These are phyloP conservation scores for Iselma pallidipennis DNA, from an alignment of 2,888 invertebrate species.

Conservation along the genomic window DNA sequence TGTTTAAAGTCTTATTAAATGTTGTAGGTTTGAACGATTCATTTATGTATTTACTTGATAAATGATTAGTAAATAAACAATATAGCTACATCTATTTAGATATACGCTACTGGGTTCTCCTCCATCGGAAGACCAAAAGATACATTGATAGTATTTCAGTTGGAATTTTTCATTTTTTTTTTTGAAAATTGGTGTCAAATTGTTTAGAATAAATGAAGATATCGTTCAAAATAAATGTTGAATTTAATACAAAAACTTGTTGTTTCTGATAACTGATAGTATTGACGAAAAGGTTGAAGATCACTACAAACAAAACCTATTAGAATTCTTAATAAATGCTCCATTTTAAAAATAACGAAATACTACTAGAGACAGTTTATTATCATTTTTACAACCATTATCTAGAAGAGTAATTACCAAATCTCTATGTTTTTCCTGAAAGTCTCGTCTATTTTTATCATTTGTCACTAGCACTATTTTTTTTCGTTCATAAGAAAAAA, in stretches of 20 bases:
- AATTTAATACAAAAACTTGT: not conserved
- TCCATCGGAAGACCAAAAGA: no score
- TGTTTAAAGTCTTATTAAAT: constrained; percentile 19
- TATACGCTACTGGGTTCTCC: no score
- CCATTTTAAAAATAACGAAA: not conserved
- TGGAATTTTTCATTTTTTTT: no score
- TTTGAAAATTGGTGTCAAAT: not conserved
- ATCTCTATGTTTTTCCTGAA: not conserved
- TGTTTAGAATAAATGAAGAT: not conserved
- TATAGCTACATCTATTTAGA: not conserved
- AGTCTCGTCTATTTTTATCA: not conserved
- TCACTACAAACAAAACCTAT: not conserved
- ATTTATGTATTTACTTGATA: constrained; percentile 16
- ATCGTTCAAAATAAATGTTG: not conserved
- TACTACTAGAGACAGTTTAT: not conserved
- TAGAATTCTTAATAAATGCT: not conserved
- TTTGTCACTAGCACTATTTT: no score
- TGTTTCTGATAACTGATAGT: not conserved
- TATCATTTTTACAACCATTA: no score
- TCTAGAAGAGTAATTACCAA: not conserved
- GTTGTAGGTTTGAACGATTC: constrained; percentile 8
- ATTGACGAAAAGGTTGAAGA: constrained; percentile 1
- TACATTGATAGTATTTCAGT: no score
- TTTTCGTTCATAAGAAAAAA: no score
- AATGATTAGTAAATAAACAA: constrained; percentile 15